Conservation (phyloP, 2,113 vertebrate species). For the Psophia crepitans region DNA sequence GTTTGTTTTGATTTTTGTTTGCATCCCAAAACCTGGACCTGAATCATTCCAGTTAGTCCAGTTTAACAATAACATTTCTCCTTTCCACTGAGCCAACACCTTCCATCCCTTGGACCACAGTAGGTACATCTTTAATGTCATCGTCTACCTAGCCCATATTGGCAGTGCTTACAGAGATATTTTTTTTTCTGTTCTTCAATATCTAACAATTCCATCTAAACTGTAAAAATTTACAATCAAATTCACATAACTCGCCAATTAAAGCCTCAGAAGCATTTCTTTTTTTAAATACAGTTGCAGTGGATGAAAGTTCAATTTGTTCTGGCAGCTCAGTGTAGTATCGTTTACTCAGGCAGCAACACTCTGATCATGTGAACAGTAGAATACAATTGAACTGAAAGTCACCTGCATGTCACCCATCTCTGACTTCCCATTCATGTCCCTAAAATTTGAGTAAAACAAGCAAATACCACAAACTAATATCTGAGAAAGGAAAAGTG, state of each 20-base stretch:
- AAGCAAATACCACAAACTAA: neutral
- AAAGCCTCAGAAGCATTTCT: neutral
- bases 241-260: neutral
- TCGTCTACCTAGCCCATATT: neutral
- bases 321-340: neutral
- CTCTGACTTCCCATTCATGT: neutral
- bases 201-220: neutral
- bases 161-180: neutral
- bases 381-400: neutral
- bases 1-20: neutral
- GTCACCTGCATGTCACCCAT: neutral
- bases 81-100: neutral
- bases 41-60: neutral
- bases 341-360: neutral
- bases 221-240: neutral
- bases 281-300: neutral
- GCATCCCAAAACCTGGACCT: neutral
- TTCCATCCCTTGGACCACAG: neutral
- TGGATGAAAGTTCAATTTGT: neutral
- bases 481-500: neutral
- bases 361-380: neutral
- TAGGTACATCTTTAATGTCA: neutral
- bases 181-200: neutral
- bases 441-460: neutral
- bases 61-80: neutral